A percentile compares a stretch with the other conserved stretches of the same genome.
Evolutionary conservation across 2,113 vertebrate genomes (phyloP).

Genomic region (Calidris pygmaea): DNA sequence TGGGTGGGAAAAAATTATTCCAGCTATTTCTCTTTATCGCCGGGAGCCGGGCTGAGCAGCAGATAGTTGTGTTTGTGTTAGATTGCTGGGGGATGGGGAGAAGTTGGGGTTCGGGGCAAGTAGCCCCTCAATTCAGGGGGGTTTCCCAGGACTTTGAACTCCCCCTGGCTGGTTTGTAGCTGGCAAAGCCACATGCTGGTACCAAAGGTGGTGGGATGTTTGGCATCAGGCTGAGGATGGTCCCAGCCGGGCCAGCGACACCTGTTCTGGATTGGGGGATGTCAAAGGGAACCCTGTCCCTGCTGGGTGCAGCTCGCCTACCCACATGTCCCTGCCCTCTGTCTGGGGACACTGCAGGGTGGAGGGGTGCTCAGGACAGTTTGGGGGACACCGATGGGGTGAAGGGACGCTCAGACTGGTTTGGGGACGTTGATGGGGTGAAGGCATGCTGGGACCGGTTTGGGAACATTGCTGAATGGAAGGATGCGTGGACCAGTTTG

Average conservation of each 20-base stretch:
- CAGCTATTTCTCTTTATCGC: slow-evolving; percentile 71
- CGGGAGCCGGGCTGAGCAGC: slow-evolving; percentile 15
- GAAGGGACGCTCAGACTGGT: accelerated
- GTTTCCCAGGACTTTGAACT: not conserved
- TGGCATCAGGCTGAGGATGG: not conserved
- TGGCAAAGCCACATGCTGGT: not conserved
- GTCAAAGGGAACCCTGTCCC: not conserved
- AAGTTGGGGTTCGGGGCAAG: not conserved
- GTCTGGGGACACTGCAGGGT: not conserved
- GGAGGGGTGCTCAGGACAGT: not conserved
- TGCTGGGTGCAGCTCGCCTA: not conserved
- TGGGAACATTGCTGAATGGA: not conserved
- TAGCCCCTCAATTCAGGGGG: accelerated
- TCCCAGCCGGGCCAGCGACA: not conserved
- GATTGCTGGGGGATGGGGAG: not conserved
- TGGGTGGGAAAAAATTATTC: slow-evolving; percentile 78
- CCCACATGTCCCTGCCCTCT: not conserved
- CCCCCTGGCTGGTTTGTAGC: accelerated
- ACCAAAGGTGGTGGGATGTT: accelerated
- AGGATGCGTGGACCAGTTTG: not conserved
- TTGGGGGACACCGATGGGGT: not conserved
- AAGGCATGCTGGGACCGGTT: not conserved
- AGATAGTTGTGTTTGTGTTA: slow-evolving; percentile 57
- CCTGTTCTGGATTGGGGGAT: not conserved
- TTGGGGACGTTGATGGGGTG: accelerated